Evolutionary conservation across 2,888 invertebrate genomes (phyloP), one percentile per base, ranked within the genome.

Genomic region (Agonum fuliginosum): DNA sequence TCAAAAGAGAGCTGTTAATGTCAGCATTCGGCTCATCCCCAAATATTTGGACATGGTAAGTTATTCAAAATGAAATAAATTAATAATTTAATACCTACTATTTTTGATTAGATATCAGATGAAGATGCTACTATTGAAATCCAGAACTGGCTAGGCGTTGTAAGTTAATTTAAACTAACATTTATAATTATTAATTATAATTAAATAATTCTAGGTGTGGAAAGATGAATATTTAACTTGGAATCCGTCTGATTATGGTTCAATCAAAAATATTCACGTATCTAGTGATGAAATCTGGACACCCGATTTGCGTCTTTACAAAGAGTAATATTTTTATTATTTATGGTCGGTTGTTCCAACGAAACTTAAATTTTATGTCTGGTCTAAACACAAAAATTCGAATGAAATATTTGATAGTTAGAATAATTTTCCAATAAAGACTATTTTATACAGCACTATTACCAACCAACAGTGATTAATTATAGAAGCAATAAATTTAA

Each of bases 161-260:
- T 77, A 77, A 77, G 67, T 76, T 17, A 14, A 34, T 69, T 27
- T 54, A 24, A 6, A 22, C 22, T 30, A 34, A 22, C 6, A 19
- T 22, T 12, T 54, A n/a, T n/a, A n/a, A n/a, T n/a, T n/a, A n/a
- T n/a, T n/a, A n/a, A 34, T 34, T 27, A 19, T 34, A 65, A 37
- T 67, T 67, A 37, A 62, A 41, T 2, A 17, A 51, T 67, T 41
- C 4, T 51, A 77, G 77, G 67, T 19, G 4, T 77, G 77, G 77
- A 70, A 70, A 27, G 77, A 77, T 34, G 70, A 69, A 41, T 70
- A 24, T 77, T 27, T 77, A 70, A 54, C 34, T 24, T 77, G 77
- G 77, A 70, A 70, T 24, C 77, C 77, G 3, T n/a, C 19, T 5
- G 77, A 77, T 14, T 77, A 54, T 19, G 54, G 24, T n/a, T 54